Evolutionary conservation across 2,797 vertebrate genomes (phyloP), one percentile per base, ranked within the genome.

Genomic region (Pipistrellus pipistrellus): DNA sequence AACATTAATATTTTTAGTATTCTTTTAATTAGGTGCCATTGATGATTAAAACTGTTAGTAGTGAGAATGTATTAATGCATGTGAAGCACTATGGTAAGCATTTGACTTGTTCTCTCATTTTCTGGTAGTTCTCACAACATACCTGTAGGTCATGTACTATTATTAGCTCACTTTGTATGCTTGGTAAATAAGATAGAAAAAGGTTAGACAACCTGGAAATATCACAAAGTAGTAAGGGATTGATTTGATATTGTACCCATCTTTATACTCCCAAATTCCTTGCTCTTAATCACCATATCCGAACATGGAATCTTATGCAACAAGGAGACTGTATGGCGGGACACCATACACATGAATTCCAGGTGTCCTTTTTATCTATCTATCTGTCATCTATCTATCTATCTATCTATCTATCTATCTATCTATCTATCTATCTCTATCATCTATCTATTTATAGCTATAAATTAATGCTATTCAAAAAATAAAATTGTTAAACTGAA

Each of bases 11-110:
- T 51, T 59, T 93, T 72, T 69, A 53, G 91, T 71, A 15, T 0
- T 35, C 77, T 12, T n/a, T 90, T 82, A 85, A 59, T 80, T 77
- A 48, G 12, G 75, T 87, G 66, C 8, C 78, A n/a, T 94, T 94
- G 93, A n/a, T 12, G n/a, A 38, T 64, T 44, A 55, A 90, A 78
- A 25, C 23, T 69, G 30, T 88, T 59, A 46, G 38, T 80, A 78
- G 44, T 46, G 20, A 87, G 1, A 20, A 84, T n/a, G 46, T 88
- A 68, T 55, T 72, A 68, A 77, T 27, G 44, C 11, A 80, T 35
- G 12, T 35, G 88, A 53, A 59, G 3, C 32, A 90, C 53, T 55
- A 25, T 66, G 8, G 13, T 62, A 75, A 78, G 25, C 8, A 77
- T 44, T 93, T 84, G 51, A 59, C 71, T 73, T 51, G 27, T 27